phyloP scores from a whole-genome alignment of 2,797 vertebrate species.

The Malurus leucopterus region DNA sequence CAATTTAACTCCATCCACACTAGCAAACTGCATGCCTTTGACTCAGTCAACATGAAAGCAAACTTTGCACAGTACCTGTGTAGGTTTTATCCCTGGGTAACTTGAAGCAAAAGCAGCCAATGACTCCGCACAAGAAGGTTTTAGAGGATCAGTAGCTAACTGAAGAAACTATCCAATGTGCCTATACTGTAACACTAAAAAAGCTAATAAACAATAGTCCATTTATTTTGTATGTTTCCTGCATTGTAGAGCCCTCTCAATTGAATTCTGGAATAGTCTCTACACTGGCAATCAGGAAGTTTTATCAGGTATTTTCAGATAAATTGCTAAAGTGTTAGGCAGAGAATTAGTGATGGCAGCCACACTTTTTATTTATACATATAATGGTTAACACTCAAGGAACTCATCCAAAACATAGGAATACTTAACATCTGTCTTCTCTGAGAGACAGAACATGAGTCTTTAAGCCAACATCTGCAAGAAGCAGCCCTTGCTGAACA shows the following conservation, averaged over 20 bases:
- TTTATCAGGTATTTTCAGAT: neutral
- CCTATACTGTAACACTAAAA: neutral
- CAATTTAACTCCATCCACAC: neutral
- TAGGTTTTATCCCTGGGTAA: neutral
- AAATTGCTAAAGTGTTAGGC: neutral
- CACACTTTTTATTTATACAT: neutral
- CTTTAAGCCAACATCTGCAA: neutral
- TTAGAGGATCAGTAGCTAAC: neutral
- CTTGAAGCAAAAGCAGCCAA: neutral
- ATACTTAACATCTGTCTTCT: neutral
- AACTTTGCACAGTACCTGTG: neutral
- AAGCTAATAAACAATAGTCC: neutral
- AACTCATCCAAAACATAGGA: neutral
- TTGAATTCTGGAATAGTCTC: neutral
- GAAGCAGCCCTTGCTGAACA: neutral
- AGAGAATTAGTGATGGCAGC: neutral
- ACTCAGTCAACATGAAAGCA: neutral
- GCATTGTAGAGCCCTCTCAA: neutral
- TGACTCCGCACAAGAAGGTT: neutral
- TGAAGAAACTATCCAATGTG: neutral
- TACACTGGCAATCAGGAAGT: neutral
- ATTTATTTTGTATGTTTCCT: neutral
- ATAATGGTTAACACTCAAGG: neutral
- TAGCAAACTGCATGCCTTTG: neutral
- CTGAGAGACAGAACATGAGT: neutral